phyloP scores from a whole-genome alignment of 2,113 vertebrate species.

The Sinocyclocheilus maitianheensis region DNA sequence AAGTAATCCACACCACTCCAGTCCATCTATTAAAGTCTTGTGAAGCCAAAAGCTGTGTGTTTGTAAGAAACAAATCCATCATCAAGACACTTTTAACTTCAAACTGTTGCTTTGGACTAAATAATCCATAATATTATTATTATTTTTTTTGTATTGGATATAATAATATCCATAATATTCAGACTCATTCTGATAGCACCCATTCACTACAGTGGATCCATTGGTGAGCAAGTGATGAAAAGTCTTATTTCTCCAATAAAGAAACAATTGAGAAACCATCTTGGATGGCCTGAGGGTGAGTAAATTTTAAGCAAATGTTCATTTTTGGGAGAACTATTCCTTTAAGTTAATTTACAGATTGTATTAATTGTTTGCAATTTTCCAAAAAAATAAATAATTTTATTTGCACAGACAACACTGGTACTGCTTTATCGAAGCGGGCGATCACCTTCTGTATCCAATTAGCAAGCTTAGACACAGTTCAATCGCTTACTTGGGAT shows the following conservation, averaged over 20 bases:
- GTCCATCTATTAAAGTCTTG: neutral
- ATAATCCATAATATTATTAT: too few relatives aligned
- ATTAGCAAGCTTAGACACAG: slow-evolving; percentile 16
- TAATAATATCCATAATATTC: too few relatives aligned
- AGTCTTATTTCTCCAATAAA: neutral
- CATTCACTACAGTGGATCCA: neutral
- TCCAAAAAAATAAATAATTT: neutral
- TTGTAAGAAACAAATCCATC: neutral
- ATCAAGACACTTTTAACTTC: neutral
- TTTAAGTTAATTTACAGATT: neutral
- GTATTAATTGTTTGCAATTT: neutral
- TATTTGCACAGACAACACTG: neutral
- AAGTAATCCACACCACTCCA: neutral
- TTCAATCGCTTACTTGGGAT: slow-evolving; percentile 9
- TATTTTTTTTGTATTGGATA: too few relatives aligned
- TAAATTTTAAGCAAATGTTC: neutral
- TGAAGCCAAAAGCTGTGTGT: neutral
- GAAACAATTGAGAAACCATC: neutral
- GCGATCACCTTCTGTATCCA: slow-evolving; percentile 5
- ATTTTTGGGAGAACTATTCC: neutral
- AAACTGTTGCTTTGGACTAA: neutral
- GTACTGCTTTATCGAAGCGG: neutral
- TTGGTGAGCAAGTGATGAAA: neutral
- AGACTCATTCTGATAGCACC: neutral
- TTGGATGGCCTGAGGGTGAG: too few relatives aligned